Evolutionary conservation across 2,797 vertebrate species (phyloP).

Genomic region (Lophius americanus): DNA sequence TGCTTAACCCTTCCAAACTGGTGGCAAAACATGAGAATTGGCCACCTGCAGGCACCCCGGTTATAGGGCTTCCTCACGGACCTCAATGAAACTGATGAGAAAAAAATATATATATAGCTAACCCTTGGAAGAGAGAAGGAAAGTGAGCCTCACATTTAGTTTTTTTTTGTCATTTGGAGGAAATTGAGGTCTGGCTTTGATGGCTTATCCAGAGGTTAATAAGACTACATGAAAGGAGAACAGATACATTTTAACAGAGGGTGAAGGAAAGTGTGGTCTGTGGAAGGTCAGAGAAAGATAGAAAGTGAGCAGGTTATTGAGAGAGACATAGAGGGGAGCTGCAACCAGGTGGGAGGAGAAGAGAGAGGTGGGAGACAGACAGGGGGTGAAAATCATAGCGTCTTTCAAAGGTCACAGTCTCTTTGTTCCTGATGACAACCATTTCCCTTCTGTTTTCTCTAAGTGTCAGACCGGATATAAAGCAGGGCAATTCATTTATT

Average conservation of each 20-base stretch:
- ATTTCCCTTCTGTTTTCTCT: constrained; percentile 67
- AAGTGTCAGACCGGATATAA: constrained; percentile 65
- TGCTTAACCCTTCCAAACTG: constrained; percentile 51
- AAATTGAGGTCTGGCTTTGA: constrained; percentile 48
- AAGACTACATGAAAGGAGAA: constrained; percentile 25
- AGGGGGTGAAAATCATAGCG: constrained; percentile 70
- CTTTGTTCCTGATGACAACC: constrained; percentile 77
- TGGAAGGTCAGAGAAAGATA: constrained; percentile 57
- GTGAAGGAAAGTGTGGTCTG: constrained; percentile 24
- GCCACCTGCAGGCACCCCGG: neutral
- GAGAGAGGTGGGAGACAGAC: constrained; percentile 22
- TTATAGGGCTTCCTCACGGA: constrained; percentile 23
- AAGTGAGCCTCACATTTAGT: constrained; percentile 28
- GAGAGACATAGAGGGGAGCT: constrained; percentile 22
- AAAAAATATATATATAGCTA: constrained; percentile 16
- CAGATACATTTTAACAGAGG: constrained; percentile 13
- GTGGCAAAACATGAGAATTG: constrained; percentile 14
- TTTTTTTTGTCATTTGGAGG: constrained; percentile 29
- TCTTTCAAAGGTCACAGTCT: constrained; percentile 77
- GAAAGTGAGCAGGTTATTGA: constrained; percentile 41
- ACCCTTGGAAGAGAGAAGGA: constrained; percentile 5
- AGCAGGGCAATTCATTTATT: constrained; percentile 55
- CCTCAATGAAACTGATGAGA: constrained; percentile 10
- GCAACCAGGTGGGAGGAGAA: constrained; percentile 18
- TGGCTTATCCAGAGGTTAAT: constrained; percentile 45